phyloP scores from a whole-genome alignment of 2,797 vertebrate species.

The Acipenser transmontanus region DNA sequence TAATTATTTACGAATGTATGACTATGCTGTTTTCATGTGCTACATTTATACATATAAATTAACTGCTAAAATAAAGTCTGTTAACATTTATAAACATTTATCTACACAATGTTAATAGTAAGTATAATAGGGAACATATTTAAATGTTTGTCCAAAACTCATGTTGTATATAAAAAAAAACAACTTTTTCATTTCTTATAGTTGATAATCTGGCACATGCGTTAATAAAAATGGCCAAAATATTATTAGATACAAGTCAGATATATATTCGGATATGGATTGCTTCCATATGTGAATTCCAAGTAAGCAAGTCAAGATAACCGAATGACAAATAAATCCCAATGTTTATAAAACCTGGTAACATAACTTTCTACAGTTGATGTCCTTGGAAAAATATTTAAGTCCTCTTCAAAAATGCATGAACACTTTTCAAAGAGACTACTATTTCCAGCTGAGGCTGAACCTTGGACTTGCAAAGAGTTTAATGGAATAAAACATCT shows the following conservation, averaged over 20 bases:
- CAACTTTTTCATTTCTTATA: neutral
- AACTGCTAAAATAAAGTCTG: too few relatives aligned
- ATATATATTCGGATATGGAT: neutral
- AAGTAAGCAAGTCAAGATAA: too few relatives aligned
- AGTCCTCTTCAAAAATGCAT: neutral
- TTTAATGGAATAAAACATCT: neutral
- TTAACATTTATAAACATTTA: too few relatives aligned
- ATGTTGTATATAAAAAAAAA: too few relatives aligned
- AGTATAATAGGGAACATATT: too few relatives aligned
- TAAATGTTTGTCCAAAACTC: too few relatives aligned
- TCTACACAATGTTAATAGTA: too few relatives aligned
- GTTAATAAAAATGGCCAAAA: neutral
- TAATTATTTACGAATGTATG: too few relatives aligned
- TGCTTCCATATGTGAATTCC: too few relatives aligned
- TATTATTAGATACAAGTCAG: neutral
- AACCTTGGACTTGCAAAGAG: neutral
- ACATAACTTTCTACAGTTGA: neutral
- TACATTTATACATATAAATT: too few relatives aligned
- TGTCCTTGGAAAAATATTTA: conserved; percentile 1
- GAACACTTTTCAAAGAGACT: neutral
- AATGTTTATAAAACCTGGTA: neutral
- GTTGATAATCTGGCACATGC: conserved; percentile 2
- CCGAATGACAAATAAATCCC: neutral
- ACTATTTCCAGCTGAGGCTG: neutral
- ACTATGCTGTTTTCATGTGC: too few relatives aligned